Evolutionary conservation across 2,113 vertebrate genomes (phyloP).

Genomic region (Aegotheles bennettii): DNA sequence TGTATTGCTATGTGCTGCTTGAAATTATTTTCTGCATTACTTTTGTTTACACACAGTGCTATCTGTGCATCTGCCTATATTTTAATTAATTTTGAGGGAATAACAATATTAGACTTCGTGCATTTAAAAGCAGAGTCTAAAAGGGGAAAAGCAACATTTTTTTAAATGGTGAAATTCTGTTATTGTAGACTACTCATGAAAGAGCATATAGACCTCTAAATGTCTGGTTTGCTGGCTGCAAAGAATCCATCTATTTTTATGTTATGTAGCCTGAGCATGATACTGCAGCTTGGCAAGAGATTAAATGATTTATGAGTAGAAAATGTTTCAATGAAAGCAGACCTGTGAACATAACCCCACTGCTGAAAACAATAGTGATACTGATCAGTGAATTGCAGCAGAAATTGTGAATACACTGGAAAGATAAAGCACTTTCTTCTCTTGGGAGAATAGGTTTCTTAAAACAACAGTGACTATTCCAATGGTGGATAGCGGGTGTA

Average conservation of each 20-base stretch:
- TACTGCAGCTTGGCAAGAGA: not conserved
- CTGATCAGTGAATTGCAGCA: not conserved
- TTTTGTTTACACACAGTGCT: not conserved
- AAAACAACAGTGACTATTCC: not conserved
- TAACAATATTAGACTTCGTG: not conserved
- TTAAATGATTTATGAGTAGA: slow-evolving; percentile 20
- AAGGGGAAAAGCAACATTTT: not conserved
- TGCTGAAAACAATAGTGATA: not conserved
- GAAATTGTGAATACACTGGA: not conserved
- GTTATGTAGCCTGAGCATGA: not conserved
- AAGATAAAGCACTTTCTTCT: not conserved
- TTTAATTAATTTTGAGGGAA: not conserved
- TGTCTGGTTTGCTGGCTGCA: not conserved
- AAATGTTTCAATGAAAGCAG: not conserved
- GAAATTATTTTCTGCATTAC: not conserved
- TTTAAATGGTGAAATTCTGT: not conserved
- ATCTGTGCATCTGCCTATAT: not conserved
- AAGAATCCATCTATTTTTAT: not conserved
- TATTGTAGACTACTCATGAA: not conserved
- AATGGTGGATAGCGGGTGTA: fast-evolving
- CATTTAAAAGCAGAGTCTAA: not conserved
- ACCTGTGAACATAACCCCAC: not conserved
- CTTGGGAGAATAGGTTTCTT: not conserved
- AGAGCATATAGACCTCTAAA: not conserved
- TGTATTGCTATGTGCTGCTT: not conserved